Percentiles rank a stretch among this genome's conserved stretches.
These are phyloP conservation scores for Mixornis gularis DNA, from an alignment of 2,113 vertebrate species.

Conservation along the genomic window DNA sequence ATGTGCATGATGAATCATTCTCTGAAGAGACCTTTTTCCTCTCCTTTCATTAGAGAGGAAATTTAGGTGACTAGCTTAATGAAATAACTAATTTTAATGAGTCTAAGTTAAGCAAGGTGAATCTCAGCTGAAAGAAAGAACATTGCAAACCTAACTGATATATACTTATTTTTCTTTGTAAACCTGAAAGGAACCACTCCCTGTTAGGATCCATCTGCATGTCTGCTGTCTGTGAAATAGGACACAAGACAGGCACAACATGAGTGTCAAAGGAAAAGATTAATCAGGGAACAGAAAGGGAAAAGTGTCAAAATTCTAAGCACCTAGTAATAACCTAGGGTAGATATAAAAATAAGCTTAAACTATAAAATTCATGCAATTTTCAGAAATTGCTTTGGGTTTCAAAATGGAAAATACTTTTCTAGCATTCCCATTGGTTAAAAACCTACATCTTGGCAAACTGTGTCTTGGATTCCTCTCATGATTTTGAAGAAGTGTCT, in stretches of 20 bases:
- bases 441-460: not conserved
- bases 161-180: not conserved
- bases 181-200: not conserved
- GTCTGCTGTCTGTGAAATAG: not conserved
- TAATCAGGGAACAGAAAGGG: not conserved
- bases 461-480: not conserved
- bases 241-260: not conserved
- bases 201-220: not conserved
- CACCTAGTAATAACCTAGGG: not conserved
- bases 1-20: not conserved
- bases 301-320: not conserved
- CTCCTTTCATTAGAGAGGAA: not conserved
- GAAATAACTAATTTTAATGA: not conserved
- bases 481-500: not conserved
- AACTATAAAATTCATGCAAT: not conserved
- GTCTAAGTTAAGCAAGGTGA: not conserved
- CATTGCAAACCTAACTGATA: not conserved
- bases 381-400: not conserved
- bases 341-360: not conserved
- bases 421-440: not conserved
- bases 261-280: not conserved
- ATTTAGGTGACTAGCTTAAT: slow-evolving; percentile 8
- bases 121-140: not conserved
- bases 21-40: not conserved
- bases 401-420: not conserved